phyloP scores from a whole-genome alignment of 2,888 invertebrate species.

The Eilema depressum region DNA sequence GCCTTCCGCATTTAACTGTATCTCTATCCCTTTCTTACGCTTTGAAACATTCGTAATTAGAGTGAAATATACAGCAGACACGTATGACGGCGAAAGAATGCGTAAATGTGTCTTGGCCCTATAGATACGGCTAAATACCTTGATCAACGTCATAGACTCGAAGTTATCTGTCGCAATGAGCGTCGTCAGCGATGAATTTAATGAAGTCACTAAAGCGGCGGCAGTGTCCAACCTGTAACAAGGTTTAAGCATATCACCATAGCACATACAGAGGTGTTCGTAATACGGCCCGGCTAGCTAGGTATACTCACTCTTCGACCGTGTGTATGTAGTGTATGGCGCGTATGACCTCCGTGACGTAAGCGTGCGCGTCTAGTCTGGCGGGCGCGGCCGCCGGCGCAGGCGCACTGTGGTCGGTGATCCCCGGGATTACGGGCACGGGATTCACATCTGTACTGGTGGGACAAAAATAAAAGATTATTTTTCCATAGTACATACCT shows the following conservation, averaged over 20 bases:
- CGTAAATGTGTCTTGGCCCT: no score
- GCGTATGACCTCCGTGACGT: slow-evolving; percentile 74
- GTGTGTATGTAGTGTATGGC: slow-evolving; percentile 77
- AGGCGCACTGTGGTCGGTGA: slow-evolving; percentile 35
- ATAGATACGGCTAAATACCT: slow-evolving; percentile 67
- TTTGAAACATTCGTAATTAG: no score
- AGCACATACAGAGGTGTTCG: neutral
- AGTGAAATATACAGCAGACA: no score
- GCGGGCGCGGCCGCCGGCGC: slow-evolving; percentile 38
- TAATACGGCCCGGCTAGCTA: no score
- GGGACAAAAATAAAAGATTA: neutral
- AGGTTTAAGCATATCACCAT: neutral
- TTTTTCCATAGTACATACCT: neutral
- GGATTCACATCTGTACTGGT: slow-evolving; percentile 57
- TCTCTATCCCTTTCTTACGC: no score
- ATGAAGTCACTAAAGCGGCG: slow-evolving; percentile 87
- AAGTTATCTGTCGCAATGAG: slow-evolving; percentile 93
- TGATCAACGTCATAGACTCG: slow-evolving; percentile 91
- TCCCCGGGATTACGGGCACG: slow-evolving; percentile 69
- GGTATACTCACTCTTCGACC: slow-evolving; percentile 75
- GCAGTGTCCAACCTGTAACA: slow-evolving; percentile 86
- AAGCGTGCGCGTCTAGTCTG: slow-evolving; percentile 73
- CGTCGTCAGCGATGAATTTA: slow-evolving; percentile 91
- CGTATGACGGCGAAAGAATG: no score
- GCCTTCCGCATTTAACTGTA: no score